A percentile compares a stretch with the other conserved stretches of the same genome.
Conservation (phyloP, 2,888 invertebrate species). For the Priocnemis perturbator region DNA sequence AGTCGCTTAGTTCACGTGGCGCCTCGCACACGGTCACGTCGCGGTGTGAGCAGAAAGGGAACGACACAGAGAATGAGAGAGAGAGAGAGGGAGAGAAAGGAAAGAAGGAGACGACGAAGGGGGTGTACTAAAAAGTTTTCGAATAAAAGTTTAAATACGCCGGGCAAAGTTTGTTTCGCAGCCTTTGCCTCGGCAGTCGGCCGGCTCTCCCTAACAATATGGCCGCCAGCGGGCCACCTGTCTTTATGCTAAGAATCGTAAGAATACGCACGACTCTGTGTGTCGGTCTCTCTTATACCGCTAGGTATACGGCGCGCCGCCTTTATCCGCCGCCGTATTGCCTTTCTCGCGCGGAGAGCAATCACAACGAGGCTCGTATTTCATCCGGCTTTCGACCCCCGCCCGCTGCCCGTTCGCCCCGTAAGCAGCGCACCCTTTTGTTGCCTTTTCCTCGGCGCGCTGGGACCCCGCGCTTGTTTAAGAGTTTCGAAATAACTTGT, state of each 20-base stretch:
- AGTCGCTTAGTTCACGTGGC: conserved; percentile 36
- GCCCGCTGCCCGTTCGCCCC: conserved; percentile 14
- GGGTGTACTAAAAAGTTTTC: conserved; percentile 70
- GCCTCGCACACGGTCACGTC: background rate
- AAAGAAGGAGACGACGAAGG: background rate
- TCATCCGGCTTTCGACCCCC: conserved; percentile 33
- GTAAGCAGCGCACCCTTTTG: conserved; percentile 3
- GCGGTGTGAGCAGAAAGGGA: background rate
- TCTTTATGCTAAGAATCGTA: conserved; percentile 62
- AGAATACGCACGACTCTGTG: conserved; percentile 44
- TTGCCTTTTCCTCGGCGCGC: background rate
- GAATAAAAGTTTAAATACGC: conserved; percentile 74
- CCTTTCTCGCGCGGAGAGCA: conserved; percentile 20
- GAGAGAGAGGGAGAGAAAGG: background rate
- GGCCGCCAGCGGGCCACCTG: conserved; percentile 58
- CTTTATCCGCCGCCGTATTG: conserved; percentile 9
- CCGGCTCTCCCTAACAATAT: conserved; percentile 60
- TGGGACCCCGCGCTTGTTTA: conserved; percentile 45
- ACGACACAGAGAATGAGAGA: background rate
- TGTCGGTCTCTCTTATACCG: conserved; percentile 23
- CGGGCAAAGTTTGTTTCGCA: conserved; percentile 65
- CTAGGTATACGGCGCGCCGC: conserved; percentile 15
- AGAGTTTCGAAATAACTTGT: conserved; percentile 51
- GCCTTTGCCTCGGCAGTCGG: background rate
- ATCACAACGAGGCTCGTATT: conserved; percentile 39